These are phyloP conservation scores for Elegia similella DNA, from an alignment of 2,888 invertebrate species.

Conservation along the genomic window DNA sequence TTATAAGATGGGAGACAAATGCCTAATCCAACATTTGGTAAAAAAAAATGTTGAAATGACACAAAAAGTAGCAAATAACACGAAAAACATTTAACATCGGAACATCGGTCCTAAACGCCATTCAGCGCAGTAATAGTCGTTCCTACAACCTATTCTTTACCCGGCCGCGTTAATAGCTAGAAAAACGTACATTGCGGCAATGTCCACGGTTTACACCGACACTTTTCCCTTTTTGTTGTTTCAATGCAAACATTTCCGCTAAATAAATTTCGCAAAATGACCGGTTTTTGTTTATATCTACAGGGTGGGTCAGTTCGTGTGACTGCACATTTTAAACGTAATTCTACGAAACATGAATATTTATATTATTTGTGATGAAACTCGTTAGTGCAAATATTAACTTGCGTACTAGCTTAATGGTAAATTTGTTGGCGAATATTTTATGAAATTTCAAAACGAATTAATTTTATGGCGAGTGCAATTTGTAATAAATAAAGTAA, in stretches of 20 bases:
- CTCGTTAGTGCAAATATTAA: slow-evolving; percentile 1
- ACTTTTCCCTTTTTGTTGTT: slow-evolving; percentile 16
- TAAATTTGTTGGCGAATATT: neutral
- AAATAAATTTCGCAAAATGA: slow-evolving; percentile 16
- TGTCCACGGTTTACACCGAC: slow-evolving; percentile 13
- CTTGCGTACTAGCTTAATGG: neutral
- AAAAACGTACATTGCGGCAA: slow-evolving; percentile 26
- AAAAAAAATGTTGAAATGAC: neutral
- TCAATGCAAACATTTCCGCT: slow-evolving; percentile 13
- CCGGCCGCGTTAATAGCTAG: slow-evolving; percentile 30
- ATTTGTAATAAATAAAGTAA: no score
- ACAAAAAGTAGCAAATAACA: neutral
- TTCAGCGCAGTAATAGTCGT: slow-evolving; percentile 23
- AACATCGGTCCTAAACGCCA: slow-evolving; percentile 19
- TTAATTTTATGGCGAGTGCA: no score
- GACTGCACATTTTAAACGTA: slow-evolving; percentile 1
- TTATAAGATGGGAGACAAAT: no score
- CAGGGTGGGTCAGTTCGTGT: neutral
- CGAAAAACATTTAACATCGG: neutral
- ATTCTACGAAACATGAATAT: slow-evolving; percentile 1
- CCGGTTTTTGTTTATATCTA: slow-evolving; percentile 10
- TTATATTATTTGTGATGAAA: neutral
- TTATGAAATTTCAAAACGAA: neutral
- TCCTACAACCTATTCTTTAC: slow-evolving; percentile 35
- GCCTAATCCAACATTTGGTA: no score